These are phyloP conservation scores for Subanguina moxae DNA, from an alignment of 1,140 invertebrate species.

Conservation along the genomic window DNA sequence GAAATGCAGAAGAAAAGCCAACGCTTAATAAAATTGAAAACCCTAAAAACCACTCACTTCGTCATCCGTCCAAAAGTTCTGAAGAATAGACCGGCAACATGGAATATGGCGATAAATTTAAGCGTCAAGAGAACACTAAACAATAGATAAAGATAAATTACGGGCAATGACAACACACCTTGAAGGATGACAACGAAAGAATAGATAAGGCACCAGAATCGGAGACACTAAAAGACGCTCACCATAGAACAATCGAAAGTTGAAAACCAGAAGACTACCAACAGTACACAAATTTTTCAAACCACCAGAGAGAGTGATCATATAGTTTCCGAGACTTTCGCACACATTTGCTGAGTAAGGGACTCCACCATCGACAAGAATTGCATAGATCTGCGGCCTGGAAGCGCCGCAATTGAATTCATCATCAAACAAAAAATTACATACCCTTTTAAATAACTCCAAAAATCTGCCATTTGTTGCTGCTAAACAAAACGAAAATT, in stretches of 20 bases:
- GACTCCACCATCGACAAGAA: background rate
- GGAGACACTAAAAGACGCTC: slow-evolving; percentile 19
- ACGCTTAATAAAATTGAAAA: too few species aligned
- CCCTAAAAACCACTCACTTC: slow-evolving; percentile 15
- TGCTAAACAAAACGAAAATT: too few species aligned
- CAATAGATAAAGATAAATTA: too few species aligned
- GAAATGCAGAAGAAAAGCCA: background rate
- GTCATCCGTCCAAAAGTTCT: slow-evolving; percentile 18
- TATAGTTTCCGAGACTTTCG: background rate
- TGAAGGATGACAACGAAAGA: background rate
- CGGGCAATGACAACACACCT: too few species aligned
- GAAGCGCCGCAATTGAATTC: background rate
- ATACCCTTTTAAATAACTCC: background rate
- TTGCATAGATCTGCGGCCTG: slow-evolving; percentile 19
- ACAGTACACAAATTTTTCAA: background rate
- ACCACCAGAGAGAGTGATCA: slow-evolving; percentile 6
- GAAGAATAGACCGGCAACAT: background rate
- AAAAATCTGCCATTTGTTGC: too few species aligned
- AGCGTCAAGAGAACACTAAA: too few species aligned
- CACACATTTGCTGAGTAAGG: slow-evolving; percentile 27
- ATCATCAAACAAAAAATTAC: background rate
- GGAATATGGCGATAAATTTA: too few species aligned
- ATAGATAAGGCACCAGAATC: slow-evolving; percentile 21
- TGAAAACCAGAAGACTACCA: background rate
- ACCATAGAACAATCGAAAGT: background rate